phyloP scores from a whole-genome alignment of 2,113 vertebrate genomes.

The Hippotragus niger region DNA sequence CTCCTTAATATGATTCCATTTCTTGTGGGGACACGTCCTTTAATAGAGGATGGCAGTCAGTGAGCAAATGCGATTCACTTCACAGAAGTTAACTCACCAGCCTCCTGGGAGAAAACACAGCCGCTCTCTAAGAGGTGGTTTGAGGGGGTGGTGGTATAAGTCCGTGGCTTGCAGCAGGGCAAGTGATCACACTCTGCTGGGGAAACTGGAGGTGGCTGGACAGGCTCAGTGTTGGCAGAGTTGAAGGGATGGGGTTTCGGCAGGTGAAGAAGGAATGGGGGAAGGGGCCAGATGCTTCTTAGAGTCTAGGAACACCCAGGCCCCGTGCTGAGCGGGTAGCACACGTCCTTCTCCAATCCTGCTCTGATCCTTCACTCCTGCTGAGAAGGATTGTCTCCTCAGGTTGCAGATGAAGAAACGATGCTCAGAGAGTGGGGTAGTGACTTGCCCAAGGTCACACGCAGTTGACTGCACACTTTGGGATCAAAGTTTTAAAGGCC shows the following conservation, averaged over 20 bases:
- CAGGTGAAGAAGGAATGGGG: neutral
- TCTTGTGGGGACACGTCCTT: neutral
- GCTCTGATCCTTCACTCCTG: neutral
- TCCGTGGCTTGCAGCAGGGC: neutral
- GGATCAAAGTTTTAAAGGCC: neutral
- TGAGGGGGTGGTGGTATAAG: neutral
- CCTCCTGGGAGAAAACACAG: neutral
- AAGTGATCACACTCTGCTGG: neutral
- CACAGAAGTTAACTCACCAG: neutral
- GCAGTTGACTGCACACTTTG: neutral
- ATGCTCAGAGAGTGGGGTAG: neutral
- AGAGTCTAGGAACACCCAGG: neutral
- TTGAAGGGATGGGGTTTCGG: neutral
- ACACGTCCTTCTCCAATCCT: accelerated
- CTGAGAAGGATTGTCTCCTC: neutral
- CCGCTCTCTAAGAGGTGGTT: neutral
- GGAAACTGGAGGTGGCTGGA: neutral
- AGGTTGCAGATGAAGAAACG: neutral
- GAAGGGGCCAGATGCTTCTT: neutral
- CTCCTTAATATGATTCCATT: neutral
- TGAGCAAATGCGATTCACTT: neutral
- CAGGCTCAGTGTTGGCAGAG: neutral
- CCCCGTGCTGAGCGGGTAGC: neutral
- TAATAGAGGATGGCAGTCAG: neutral
- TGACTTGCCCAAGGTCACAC: neutral